These are phyloP conservation scores for Procavia capensis DNA, from an alignment of 2,113 vertebrate species.

Conservation along the genomic window DNA sequence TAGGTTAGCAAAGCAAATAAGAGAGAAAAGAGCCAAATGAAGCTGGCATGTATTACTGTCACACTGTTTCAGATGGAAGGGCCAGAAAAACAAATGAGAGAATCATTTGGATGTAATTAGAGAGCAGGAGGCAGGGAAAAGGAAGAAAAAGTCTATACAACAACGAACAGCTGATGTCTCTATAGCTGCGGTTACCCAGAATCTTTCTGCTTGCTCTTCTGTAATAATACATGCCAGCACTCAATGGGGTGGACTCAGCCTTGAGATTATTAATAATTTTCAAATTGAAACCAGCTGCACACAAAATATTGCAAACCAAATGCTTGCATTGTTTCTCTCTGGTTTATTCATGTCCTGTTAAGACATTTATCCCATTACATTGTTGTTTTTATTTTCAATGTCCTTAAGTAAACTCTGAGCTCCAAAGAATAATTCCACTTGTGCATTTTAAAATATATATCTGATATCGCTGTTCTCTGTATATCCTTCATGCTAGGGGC, in stretches of 20 bases:
- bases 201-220: constrained; percentile 41
- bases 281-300: constrained; percentile 68
- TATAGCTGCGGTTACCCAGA: background rate
- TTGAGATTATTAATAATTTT: constrained; percentile 72
- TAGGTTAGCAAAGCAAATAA: constrained; percentile 18
- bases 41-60: constrained; percentile 24
- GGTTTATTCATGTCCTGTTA: constrained; percentile 41
- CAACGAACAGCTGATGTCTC: constrained; percentile 66
- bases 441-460: background rate
- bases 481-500: background rate
- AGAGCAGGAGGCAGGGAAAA: constrained; percentile 69
- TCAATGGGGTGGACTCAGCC: constrained; percentile 54
- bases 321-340: constrained; percentile 48
- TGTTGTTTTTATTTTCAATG: background rate
- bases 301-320: constrained; percentile 51
- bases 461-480: background rate
- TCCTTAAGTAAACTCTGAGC: constrained; percentile 55
- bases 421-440: background rate
- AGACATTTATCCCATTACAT: constrained; percentile 55
- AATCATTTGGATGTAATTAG: constrained; percentile 70
- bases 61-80: constrained; percentile 18
- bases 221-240: constrained; percentile 4
- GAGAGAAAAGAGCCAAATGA: constrained; percentile 30
- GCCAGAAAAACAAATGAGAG: constrained; percentile 68
- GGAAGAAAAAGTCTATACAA: constrained; percentile 60